phyloP scores from a whole-genome alignment of 2,797 vertebrate genomes.

The Microctenopoma stevenorrisi region DNA sequence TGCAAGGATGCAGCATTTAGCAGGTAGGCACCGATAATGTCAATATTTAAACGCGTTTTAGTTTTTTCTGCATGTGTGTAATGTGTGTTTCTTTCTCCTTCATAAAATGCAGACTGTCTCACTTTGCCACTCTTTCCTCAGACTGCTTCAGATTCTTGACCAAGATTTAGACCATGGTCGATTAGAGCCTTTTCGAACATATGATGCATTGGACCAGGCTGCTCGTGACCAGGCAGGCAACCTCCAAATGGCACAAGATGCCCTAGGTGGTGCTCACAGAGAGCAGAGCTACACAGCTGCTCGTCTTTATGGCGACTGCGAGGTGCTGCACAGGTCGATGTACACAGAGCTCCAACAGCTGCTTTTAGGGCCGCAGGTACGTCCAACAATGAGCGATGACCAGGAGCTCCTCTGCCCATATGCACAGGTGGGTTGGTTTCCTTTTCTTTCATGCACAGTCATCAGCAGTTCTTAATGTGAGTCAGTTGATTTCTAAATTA shows the following conservation, averaged over 20 bases:
- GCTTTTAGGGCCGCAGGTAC: constrained; percentile 86
- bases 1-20: constrained; percentile 84
- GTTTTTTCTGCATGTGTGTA: not conserved
- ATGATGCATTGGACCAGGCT: constrained; percentile 84
- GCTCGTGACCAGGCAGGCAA: constrained; percentile 81
- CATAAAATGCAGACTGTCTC: not conserved
- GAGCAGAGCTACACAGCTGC: constrained; percentile 82
- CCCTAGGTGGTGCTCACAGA: constrained; percentile 74
- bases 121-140: constrained; percentile 57
- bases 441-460: constrained; percentile 22
- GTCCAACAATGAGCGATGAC: constrained; percentile 73
- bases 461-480: constrained; percentile 49
- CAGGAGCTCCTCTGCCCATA: constrained; percentile 83
- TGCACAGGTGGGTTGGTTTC: constrained; percentile 83
- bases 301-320: constrained; percentile 79
- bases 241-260: constrained; percentile 75
- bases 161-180: constrained; percentile 51
- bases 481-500: constrained; percentile 43
- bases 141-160: constrained; percentile 90
- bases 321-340: constrained; percentile 79
- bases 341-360: constrained; percentile 87
- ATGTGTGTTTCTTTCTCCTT: not conserved
- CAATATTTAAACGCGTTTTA: too few species aligned
- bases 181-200: constrained; percentile 89
- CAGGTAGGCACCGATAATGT: constrained; percentile 78